Evolutionary conservation across 2,888 invertebrate species (phyloP), one percentile per base, ranked within the genome.

Genomic region (Luffia ferchaultella): DNA sequence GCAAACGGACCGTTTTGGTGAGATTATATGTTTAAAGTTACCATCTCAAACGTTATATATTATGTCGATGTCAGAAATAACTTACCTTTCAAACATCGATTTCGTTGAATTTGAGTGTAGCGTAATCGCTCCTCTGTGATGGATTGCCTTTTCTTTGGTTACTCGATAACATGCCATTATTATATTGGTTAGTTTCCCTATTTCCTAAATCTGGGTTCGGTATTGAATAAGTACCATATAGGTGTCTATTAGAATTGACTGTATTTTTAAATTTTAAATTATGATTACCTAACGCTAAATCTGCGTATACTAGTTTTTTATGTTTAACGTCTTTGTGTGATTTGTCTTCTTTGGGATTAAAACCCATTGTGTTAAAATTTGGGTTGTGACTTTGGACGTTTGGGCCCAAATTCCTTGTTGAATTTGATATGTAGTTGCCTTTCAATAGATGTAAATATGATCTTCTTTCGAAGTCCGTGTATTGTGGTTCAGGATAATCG

Each of bases 251-350:
- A 55, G 85, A 85, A 76, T 85, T 85, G 72, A 85, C 85, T 60
- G 85, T 85, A 68, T 85, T 85, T 66, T 85, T 85, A 76, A 85
- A 85, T 63, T 85, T 85, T 71, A 85, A 68, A 70, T 85, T 85
- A 74, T 85, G 85, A 65, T 85, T 85, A 63, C 82, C 83, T 76
- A 85, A 73, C 41, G 85, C 85, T 76, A 85, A 67, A 62, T 85
- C 85, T 57, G 85, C 85, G 60, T 85, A 85, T 48, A 85, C 84
- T 73, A 85, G 66, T 60, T 82, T 84, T 72, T 83, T 85, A 68
- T 80, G 77, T 60, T 70, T 84, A 60, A 50, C n/a, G 7, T 51
- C 50, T 20, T 54, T 54, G 18, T 52, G 46, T 3, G 73, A 70
- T 60, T 75, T 76, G 2, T 82, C 82, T 16, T 83, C 79, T 68